phyloP scores from a whole-genome alignment of 2,888 invertebrate genomes.

The Helicoverpa assulta region DNA sequence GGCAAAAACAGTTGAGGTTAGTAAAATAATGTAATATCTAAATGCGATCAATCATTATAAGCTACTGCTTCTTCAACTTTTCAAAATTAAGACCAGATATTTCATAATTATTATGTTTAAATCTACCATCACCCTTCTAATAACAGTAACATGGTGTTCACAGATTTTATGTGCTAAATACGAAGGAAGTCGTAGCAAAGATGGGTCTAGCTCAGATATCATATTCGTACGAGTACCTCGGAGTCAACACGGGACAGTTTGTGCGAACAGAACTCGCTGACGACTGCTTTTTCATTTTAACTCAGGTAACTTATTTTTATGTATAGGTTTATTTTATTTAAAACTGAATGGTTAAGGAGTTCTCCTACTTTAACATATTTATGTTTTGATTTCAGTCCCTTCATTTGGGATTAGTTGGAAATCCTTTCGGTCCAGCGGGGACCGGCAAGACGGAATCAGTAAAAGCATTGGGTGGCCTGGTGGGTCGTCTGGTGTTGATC shows the following conservation, averaged over 20 bases:
- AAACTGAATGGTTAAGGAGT: too few relatives aligned
- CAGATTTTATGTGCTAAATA: conserved; percentile 92
- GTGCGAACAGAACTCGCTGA: conserved; percentile 99
- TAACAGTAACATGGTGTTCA: conserved; percentile 39
- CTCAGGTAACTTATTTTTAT: conserved; percentile 91
- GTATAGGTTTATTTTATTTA: too few relatives aligned
- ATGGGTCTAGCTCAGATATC: conserved; percentile 98
- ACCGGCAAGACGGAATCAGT: conserved; percentile 99
- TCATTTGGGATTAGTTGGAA: conserved; percentile 98
- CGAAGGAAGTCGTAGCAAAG: conserved; percentile 92
- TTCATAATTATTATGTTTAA: neutral
- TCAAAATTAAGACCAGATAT: too few relatives aligned
- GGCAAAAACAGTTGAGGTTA: conserved; percentile 98
- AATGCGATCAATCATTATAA: neutral
- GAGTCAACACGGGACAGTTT: conserved; percentile 97
- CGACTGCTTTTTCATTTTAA: conserved; percentile 98
- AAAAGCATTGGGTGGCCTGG: conserved; percentile 96
- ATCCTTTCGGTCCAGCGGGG: conserved; percentile 99
- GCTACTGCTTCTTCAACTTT: too few relatives aligned
- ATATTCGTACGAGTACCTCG: conserved; percentile 99
- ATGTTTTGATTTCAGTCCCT: conserved; percentile 91
- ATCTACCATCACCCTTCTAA: neutral
- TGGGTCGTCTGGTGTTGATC: conserved; percentile 98
- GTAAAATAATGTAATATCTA: conserved; percentile 37
- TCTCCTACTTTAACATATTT: neutral